Evolutionary conservation across 2,113 vertebrate genomes (phyloP), one percentile per base, ranked within the genome.

Genomic region (Vicugna pacos): DNA sequence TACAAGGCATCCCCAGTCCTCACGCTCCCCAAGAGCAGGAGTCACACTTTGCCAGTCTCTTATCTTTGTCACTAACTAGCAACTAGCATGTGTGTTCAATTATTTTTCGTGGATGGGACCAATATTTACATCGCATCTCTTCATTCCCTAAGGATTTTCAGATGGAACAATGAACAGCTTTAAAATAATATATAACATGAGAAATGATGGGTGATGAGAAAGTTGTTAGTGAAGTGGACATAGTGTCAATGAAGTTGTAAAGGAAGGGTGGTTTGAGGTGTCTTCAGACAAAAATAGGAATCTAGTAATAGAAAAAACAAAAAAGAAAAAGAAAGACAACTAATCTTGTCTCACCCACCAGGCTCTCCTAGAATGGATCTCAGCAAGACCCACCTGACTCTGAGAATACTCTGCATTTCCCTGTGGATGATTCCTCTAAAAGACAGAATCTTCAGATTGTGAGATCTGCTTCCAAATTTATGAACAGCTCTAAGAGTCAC

Each of bases 211-310:
- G 46, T 79, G 8, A 15, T 70, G 11, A 77, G 67, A 13, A 79
- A 32, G 3, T 79, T 35, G 28, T 42, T 58, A 28, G 26, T 56
- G 30, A 91, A 28, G 19, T 48, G 8, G 11, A 77, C 22, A n/a
- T 72, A 50, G 16, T 54, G 10, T 89, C 28, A 82, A 65, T 54
- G 17, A 94, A 84, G 50, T 52, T 60, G 8, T 50, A 35, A 82
- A 91, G 35, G 22, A n/a, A 95, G 24, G 22, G 42, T 1, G 48
- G 8, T 26, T 77, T 35, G 52, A 88, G 14, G 14, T 16, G 26
- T 81, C 56, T 89, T 95, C 65, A 92, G 42, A 72, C 20, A 89
- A 86, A 85, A 89, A 62, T n/a, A 81, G 20, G 42, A 80, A 90
- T 80, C 48, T 65, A 81, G 50, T 81, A 82, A 10, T 19, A 28